phyloP scores from a whole-genome alignment of 2,888 invertebrate genomes.

The Calliopum simillimum region DNA sequence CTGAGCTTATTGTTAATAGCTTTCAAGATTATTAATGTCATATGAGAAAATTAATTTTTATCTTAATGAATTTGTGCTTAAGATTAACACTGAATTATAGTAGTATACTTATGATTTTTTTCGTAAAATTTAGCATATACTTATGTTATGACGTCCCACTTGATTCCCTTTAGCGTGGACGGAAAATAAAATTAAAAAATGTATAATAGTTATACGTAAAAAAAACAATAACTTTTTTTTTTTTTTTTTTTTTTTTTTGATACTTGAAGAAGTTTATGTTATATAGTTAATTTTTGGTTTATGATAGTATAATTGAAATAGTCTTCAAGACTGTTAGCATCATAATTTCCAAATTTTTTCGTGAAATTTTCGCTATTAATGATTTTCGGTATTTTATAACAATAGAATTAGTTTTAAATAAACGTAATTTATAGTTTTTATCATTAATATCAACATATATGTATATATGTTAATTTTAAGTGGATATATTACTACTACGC shows the following conservation, averaged over 20 bases:
- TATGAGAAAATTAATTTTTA: neutral
- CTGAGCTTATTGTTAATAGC: neutral
- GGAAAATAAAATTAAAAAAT: neutral
- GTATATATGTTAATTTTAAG: too few relatives aligned
- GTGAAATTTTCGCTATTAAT: too few relatives aligned
- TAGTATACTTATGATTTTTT: neutral
- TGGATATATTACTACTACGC: too few relatives aligned
- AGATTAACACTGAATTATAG: neutral
- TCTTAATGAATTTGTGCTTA: neutral
- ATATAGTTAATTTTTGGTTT: neutral
- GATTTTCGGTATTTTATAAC: too few relatives aligned
- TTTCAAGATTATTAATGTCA: neutral
- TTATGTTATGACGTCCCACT: conserved; percentile 14
- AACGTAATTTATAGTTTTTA: too few relatives aligned
- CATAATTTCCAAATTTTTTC: too few relatives aligned
- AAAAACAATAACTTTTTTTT: too few relatives aligned
- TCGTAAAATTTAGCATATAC: neutral
- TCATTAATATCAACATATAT: too few relatives aligned
- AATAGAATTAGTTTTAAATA: too few relatives aligned
- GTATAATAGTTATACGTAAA: too few relatives aligned
- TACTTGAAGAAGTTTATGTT: neutral
- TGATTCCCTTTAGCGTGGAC: conserved; percentile 27
- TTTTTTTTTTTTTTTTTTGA: neutral
- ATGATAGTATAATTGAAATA: neutral
- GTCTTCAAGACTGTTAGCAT: too few relatives aligned